Evolutionary conservation across 2,888 invertebrate species (phyloP).

Genomic region (Nebria brevicollis): DNA sequence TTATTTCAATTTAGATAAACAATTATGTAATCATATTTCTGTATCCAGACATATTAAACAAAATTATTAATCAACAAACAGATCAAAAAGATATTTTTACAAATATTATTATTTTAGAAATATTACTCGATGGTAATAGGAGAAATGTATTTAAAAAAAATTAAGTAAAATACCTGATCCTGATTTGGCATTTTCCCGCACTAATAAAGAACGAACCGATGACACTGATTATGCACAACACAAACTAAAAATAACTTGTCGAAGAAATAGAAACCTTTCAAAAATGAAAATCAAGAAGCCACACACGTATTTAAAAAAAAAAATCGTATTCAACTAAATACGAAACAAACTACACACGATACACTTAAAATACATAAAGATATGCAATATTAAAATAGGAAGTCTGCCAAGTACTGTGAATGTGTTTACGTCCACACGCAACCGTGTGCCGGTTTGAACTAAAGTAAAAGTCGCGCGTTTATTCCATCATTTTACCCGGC

Average conservation of each 20-base stretch:
- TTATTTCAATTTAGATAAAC: too few relatives aligned
- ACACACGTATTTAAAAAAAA: background rate
- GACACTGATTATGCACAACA: background rate
- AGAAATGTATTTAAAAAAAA: background rate
- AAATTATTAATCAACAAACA: too few relatives aligned
- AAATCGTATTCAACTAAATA: background rate
- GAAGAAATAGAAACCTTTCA: background rate
- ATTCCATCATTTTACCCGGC: background rate
- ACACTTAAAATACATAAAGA: background rate
- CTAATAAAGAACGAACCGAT: background rate
- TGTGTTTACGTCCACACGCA: background rate
- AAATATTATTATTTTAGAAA: too few relatives aligned
- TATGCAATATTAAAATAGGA: background rate
- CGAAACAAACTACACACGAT: background rate
- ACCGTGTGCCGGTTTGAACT: background rate
- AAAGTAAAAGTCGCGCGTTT: background rate
- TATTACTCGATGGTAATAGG: too few relatives aligned
- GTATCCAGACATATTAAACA: too few relatives aligned
- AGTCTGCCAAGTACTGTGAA: background rate
- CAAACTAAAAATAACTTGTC: background rate
- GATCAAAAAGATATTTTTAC: too few relatives aligned
- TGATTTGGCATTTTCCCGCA: background rate
- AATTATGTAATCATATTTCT: too few relatives aligned
- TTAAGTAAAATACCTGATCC: background rate
- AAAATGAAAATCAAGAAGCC: background rate